phyloP scores from a whole-genome alignment of 2,888 invertebrate genomes.

The Hydriomena furcata region DNA sequence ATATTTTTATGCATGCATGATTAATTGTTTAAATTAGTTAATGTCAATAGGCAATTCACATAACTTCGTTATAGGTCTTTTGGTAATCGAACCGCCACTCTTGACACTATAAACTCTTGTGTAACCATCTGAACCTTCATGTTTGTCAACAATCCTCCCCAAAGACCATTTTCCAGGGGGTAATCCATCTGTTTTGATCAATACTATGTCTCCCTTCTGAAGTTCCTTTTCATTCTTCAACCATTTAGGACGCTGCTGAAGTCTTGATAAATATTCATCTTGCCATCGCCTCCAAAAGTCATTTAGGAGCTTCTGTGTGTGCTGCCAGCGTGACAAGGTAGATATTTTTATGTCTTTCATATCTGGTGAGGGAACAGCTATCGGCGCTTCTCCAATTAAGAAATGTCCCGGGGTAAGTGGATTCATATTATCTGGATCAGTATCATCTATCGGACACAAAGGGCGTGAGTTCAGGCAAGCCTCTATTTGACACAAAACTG shows the following conservation, averaged over 20 bases:
- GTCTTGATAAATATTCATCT: slow-evolving; percentile 32
- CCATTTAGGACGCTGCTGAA: slow-evolving; percentile 34
- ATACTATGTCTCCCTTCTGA: slow-evolving; percentile 30
- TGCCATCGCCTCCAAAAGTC: slow-evolving; percentile 37
- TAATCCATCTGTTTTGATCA: slow-evolving; percentile 26
- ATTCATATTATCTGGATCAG: neutral
- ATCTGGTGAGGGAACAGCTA: slow-evolving; percentile 10
- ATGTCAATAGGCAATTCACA: too few species aligned
- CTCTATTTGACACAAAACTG: too few species aligned
- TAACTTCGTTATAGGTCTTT: too few species aligned
- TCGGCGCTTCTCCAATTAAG: slow-evolving; percentile 28
- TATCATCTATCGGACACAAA: too few species aligned
- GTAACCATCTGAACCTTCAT: slow-evolving; percentile 19
- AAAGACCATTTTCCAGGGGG: slow-evolving; percentile 34
- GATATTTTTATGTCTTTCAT: slow-evolving; percentile 11
- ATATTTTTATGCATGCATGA: too few species aligned
- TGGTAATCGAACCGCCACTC: neutral
- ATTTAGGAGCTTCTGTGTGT: slow-evolving; percentile 25
- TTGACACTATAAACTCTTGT: slow-evolving; percentile 15
- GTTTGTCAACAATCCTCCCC: slow-evolving; percentile 28
- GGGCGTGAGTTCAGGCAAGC: too few species aligned
- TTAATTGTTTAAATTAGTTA: too few species aligned
- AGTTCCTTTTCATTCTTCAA: slow-evolving; percentile 14
- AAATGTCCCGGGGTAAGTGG: slow-evolving; percentile 36
- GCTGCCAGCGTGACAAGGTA: slow-evolving; percentile 32